Conservation (phyloP, 2,797 vertebrate genomes). For the Oryzias dopingdopingensis region DNA sequence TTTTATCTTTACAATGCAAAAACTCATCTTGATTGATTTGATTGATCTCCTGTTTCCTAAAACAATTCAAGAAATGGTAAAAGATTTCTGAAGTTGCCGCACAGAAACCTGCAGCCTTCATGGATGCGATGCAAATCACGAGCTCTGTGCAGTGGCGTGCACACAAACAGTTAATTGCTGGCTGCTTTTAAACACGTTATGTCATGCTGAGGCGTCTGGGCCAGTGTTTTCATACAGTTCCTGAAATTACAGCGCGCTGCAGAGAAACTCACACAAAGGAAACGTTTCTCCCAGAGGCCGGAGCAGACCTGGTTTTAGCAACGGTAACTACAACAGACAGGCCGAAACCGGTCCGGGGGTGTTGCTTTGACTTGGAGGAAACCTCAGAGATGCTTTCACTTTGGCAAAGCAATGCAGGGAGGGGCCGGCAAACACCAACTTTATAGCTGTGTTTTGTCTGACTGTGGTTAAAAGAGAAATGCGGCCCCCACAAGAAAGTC, state of each 20-base stretch:
- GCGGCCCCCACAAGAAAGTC: conserved; percentile 29
- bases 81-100: too few species aligned
- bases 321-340: conserved; percentile 78
- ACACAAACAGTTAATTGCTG: conserved; percentile 57
- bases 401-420: conserved; percentile 30
- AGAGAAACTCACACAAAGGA: conserved; percentile 65
- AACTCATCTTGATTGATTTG: too few species aligned
- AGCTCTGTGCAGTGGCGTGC: neutral
- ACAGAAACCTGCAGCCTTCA: conserved; percentile 7
- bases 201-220: conserved; percentile 75
- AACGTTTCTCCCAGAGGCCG: conserved; percentile 75
- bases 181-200: conserved; percentile 72
- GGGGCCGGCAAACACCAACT: conserved; percentile 16
- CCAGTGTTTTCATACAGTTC: conserved; percentile 75
- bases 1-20: too few species aligned
- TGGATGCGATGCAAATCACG: neutral
- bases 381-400: conserved; percentile 64
- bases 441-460: conserved; percentile 40
- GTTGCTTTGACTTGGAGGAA: conserved; percentile 61
- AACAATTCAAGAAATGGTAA: too few species aligned
- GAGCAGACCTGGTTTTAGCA: conserved; percentile 80
- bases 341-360: conserved; percentile 65
- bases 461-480: conserved; percentile 28
- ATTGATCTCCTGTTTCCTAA: too few species aligned
- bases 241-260: conserved; percentile 71